phyloP scores from a whole-genome alignment of 2,888 invertebrate species.

The Drosophila anomalata region DNA sequence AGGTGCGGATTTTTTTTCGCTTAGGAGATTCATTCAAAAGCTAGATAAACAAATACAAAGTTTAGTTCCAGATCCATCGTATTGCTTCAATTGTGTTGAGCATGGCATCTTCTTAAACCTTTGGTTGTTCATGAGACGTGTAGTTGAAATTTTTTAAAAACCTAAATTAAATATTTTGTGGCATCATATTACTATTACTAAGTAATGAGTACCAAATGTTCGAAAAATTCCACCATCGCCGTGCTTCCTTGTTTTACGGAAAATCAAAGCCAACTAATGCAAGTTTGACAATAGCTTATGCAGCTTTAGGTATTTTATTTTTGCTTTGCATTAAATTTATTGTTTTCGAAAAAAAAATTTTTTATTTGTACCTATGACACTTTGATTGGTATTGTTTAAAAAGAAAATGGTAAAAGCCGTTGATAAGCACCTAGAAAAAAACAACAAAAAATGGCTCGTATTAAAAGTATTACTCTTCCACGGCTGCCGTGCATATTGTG shows the following conservation, averaged over 20 bases:
- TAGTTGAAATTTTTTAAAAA: too few relatives aligned
- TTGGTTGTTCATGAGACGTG: too few relatives aligned
- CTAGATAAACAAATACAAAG: too few relatives aligned
- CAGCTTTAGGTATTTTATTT: neutral
- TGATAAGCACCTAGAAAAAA: conserved; percentile 62
- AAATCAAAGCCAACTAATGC: neutral
- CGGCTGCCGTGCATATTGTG: conserved; percentile 47
- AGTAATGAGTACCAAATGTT: too few relatives aligned
- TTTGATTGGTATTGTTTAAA: conserved; percentile 40
- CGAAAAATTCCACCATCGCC: too few relatives aligned
- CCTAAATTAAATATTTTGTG: too few relatives aligned
- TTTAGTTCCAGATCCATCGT: too few relatives aligned
- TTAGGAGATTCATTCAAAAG: too few relatives aligned
- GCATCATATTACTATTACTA: too few relatives aligned
- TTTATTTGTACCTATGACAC: conserved; percentile 13
- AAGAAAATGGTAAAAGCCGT: conserved; percentile 60
- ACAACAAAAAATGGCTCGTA: conserved; percentile 46
- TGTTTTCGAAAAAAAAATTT: neutral
- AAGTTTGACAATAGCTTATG: neutral
- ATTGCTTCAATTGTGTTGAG: too few relatives aligned
- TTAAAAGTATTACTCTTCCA: conserved; percentile 71
- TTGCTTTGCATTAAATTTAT: neutral
- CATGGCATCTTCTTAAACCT: too few relatives aligned
- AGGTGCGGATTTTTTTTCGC: too few relatives aligned
- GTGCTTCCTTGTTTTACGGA: neutral